A percentile compares a stretch with the other conserved stretches of the same genome.
phyloP scores from a whole-genome alignment of 2,797 vertebrate species.

The Hipposideros larvatus region DNA sequence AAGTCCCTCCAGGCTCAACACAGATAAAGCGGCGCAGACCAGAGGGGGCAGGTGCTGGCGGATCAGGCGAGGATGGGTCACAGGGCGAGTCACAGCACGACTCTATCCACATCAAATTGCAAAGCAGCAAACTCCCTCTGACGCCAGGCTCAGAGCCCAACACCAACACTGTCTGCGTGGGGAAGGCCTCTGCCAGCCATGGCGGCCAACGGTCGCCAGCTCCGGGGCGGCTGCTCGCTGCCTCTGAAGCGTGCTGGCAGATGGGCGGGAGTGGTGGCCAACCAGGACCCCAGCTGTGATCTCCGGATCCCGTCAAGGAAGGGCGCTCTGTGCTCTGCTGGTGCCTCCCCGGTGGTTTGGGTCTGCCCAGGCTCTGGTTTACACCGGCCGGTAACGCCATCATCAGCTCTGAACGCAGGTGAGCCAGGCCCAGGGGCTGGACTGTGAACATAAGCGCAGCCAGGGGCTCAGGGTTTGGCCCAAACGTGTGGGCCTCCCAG shows the following conservation, averaged over 20 bases:
- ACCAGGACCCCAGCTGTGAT: background rate
- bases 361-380: background rate
- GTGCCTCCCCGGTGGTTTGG: fast-evolving
- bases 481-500: background rate
- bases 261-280: background rate
- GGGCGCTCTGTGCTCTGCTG: fast-evolving
- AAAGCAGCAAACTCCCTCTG: background rate
- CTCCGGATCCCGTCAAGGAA: background rate
- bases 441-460: background rate
- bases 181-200: background rate
- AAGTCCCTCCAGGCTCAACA: fast-evolving
- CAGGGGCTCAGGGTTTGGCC: background rate
- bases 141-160: background rate
- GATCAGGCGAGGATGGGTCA: fast-evolving
- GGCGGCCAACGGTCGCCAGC: background rate
- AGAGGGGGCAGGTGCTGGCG: fast-evolving
- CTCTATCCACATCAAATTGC: fast-evolving
- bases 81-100: fast-evolving
- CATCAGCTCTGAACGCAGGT: fast-evolving
- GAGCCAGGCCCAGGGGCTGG: background rate
- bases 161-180: no score
- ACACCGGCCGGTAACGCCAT: background rate
- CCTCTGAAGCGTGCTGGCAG: fast-evolving
- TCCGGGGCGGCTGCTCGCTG: fast-evolving
- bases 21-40: fast-evolving